Percentiles rank a stretch among this genome's conserved stretches.
These are phyloP conservation scores for Serripes groenlandicus DNA, from an alignment of 2,888 invertebrate species.

Conservation along the genomic window DNA sequence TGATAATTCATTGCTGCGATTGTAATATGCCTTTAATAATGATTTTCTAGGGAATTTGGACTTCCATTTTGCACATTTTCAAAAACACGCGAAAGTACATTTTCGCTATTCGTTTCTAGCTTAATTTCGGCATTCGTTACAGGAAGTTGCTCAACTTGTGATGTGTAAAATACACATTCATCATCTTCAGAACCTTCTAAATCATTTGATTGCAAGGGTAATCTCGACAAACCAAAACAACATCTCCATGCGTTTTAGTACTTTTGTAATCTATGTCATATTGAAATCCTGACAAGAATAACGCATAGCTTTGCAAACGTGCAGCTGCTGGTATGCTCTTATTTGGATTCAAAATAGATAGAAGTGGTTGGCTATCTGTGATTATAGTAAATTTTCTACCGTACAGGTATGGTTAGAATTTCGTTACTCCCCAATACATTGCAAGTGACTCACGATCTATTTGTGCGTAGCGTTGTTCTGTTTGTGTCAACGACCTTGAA, in stretches of 20 bases:
- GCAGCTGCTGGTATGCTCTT: slow-evolving; percentile 74
- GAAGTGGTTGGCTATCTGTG: slow-evolving; percentile 76
- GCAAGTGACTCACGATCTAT: slow-evolving; percentile 65
- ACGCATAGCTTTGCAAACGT: slow-evolving; percentile 77
- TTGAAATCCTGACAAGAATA: slow-evolving; percentile 81
- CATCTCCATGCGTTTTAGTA: slow-evolving; percentile 77
- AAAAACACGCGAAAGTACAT: slow-evolving; percentile 32
- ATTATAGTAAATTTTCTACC: slow-evolving; percentile 77
- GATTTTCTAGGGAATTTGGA: background rate
- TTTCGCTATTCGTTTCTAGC: slow-evolving; percentile 48
- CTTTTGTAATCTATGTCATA: slow-evolving; percentile 79
- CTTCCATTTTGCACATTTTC: slow-evolving; percentile 42
- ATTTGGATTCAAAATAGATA: slow-evolving; percentile 70
- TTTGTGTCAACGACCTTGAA: slow-evolving; percentile 73
- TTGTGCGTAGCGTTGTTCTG: slow-evolving; percentile 73
- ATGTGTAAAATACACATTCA: slow-evolving; percentile 32
- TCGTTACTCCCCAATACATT: slow-evolving; percentile 82
- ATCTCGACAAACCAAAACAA: slow-evolving; percentile 80
- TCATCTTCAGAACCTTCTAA: background rate
- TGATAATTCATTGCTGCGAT: slow-evolving; percentile 48
- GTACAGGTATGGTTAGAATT: slow-evolving; percentile 85
- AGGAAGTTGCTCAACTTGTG: slow-evolving; percentile 47
- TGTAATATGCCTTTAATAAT: slow-evolving; percentile 23
- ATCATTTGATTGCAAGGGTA: slow-evolving; percentile 44
- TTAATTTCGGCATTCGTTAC: slow-evolving; percentile 45